Percentiles rank a stretch among this genome's conserved stretches.
Evolutionary conservation across 2,113 vertebrate genomes (phyloP).

Genomic region (Saccopteryx bilineata): DNA sequence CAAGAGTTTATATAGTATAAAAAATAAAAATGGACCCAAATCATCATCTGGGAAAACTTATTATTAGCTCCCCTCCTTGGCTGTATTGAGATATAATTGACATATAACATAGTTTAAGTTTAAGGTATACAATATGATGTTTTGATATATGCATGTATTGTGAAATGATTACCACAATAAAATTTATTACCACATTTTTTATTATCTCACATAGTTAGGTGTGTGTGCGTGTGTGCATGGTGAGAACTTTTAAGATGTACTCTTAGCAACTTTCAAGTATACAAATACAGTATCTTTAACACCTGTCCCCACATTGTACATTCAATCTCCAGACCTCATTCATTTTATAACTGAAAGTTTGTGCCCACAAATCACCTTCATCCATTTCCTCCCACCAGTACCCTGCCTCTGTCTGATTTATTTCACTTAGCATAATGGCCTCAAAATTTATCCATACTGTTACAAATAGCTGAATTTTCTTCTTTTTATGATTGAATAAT

Average conservation of each 20-base stretch:
- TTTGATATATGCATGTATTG: neutral
- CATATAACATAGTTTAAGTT: neutral
- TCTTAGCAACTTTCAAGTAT: neutral
- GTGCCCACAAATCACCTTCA: neutral
- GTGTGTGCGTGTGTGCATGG: neutral
- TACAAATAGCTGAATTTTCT: neutral
- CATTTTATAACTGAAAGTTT: neutral
- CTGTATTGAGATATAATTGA: neutral
- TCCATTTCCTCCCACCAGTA: rapidly evolving
- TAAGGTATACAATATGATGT: neutral
- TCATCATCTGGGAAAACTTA: neutral
- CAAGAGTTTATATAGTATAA: neutral
- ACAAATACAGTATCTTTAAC: neutral
- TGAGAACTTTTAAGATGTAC: neutral
- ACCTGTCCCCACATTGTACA: neutral
- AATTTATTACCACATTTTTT: neutral
- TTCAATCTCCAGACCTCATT: neutral
- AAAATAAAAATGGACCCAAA: neutral
- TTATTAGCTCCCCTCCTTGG: neutral
- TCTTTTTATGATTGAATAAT: neutral
- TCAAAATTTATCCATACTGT: neutral
- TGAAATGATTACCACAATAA: neutral
- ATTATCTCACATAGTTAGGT: neutral
- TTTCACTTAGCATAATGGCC: neutral
- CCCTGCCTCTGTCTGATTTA: neutral